These are phyloP conservation scores for Campoletis sonorensis DNA, from an alignment of 1,140 invertebrate genomes.

Conservation along the genomic window DNA sequence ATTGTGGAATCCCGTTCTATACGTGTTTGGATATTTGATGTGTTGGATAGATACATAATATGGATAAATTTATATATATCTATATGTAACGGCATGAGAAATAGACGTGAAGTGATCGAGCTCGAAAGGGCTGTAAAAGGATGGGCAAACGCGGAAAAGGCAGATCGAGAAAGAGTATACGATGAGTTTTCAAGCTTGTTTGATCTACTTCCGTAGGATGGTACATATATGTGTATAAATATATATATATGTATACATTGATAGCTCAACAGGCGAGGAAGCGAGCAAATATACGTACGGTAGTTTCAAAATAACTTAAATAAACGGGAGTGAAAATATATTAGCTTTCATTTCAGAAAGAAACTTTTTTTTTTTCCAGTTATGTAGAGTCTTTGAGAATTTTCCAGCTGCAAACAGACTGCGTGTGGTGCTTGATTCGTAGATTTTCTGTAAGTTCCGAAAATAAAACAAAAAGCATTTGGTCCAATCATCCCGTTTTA, in stretches of 20 bases:
- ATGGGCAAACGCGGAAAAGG: constrained; percentile 36
- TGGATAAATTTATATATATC: not conserved
- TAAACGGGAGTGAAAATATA: constrained; percentile 23
- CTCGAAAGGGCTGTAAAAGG: constrained; percentile 8
- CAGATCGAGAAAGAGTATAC: constrained; percentile 30
- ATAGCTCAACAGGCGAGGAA: constrained; percentile 29
- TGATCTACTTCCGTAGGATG: constrained; percentile 16
- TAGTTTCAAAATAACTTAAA: not conserved
- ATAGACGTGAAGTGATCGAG: constrained; percentile 8
- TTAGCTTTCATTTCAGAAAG: not conserved
- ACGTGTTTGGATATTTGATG: no score
- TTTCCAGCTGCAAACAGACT: not conserved
- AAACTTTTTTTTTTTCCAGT: not conserved
- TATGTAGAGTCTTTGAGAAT: not conserved
- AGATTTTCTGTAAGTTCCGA: no score
- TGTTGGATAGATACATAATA: no score
- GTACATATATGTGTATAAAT: not conserved
- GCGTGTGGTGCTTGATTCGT: no score
- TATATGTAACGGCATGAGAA: not conserved
- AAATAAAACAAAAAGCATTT: no score
- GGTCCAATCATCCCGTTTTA: no score
- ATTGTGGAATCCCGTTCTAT: not conserved
- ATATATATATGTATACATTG: no score
- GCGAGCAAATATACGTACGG: constrained; percentile 12
- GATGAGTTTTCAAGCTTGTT: constrained; percentile 40